Evolutionary conservation across 2,888 invertebrate genomes (phyloP), one percentile per base, ranked within the genome.

Genomic region (Leptopilina drosophilae): DNA sequence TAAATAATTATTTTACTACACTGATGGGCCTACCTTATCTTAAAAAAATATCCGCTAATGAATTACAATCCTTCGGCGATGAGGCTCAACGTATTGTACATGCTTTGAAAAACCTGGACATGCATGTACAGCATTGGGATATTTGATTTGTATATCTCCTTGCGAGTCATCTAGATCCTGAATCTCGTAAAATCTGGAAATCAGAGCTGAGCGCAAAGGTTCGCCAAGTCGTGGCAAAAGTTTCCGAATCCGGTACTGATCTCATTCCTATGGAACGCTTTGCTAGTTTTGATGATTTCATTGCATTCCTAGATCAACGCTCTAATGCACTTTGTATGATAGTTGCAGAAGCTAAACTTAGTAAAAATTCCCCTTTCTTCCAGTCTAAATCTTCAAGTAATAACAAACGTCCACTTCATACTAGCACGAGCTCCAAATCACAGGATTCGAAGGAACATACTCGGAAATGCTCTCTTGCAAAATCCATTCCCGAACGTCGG

Each of bases 11-110:
- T 64, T 46, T 81, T 11, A 33, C 20, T 20, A 11, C 75, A 12
- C n/a, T 81, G 12, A 62, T 76, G 53, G 49, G 33, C 4, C n/a
- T 81, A n/a, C 77, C 77, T 1, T 42, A 56, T 8, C 49, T 79
- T 40, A 77, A 56, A 62, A 73, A 42, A 33, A 77, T 79, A 49
- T 81, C 79, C 1, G 77, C 79, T 0, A n/a, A n/a, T 5, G 77
- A 77, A 14, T 20, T 81, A 26, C 78, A 76, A 6, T 8, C 67
- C 1, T 78, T 80, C n/a, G 69, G 53, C 11, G 78, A 80, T 53
- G 76, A 76, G 15, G 75, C 78, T 12, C 80, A 80, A 42, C 14
- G 80, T 2, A 78, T 78, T 15, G 76, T 78, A n/a, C 78, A 78
- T 6, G 76, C 78, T 2, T 64, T 80, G 11, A 76, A 66, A 4